These are phyloP conservation scores for Rissa tridactyla DNA, from an alignment of 2,113 vertebrate genomes.

Conservation along the genomic window DNA sequence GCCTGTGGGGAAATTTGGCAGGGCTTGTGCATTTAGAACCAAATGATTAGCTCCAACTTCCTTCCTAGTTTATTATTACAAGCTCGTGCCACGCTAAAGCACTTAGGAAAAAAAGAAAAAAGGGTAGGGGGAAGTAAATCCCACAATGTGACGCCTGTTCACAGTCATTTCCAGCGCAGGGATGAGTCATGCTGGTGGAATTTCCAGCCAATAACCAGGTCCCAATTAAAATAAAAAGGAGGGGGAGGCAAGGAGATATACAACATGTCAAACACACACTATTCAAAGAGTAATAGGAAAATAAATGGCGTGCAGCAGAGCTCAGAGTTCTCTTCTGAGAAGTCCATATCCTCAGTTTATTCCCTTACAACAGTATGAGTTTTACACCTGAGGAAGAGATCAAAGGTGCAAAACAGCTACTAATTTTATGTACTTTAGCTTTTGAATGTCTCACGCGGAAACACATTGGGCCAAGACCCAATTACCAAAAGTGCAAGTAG, in stretches of 20 bases:
- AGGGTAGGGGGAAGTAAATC: not conserved
- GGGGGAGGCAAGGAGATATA: not conserved
- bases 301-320: not conserved
- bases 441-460: not conserved
- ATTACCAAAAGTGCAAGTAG: not conserved
- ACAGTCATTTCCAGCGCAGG: not conserved
- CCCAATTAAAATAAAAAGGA: constrained; percentile 10
- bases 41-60: constrained; percentile 58
- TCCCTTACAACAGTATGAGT: not conserved
- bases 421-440: not conserved
- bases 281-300: constrained; percentile 15
- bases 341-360: not conserved
- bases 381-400: not conserved
- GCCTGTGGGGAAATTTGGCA: constrained; percentile 66
- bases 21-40: constrained; percentile 50
- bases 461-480: not conserved
- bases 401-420: not conserved
- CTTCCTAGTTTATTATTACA: constrained; percentile 56
- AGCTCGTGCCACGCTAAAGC: not conserved
- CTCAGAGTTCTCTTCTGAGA: not conserved
- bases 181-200: constrained; percentile 36
- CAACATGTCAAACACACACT: not conserved
- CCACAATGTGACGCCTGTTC: not conserved
- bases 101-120: not conserved
- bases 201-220: constrained; percentile 15